Conservation (phyloP, 2,888 invertebrate species). For the Pachliopta kotzebuea region DNA sequence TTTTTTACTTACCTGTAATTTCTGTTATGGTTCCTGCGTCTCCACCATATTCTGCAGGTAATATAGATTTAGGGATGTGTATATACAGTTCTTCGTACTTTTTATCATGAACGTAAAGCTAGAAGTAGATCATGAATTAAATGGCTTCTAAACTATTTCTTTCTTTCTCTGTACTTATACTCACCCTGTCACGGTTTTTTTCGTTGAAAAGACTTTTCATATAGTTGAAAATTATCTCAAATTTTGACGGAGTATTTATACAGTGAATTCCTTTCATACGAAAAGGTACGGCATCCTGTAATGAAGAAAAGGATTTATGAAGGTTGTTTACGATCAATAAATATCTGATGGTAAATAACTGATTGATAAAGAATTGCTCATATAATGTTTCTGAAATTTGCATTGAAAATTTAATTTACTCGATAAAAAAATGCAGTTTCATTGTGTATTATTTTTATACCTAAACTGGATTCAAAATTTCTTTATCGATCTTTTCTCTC, state of each 20-base stretch:
- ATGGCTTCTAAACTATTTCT: background rate
- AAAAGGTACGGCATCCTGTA: slow-evolving; percentile 79
- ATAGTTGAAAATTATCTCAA: slow-evolving; percentile 77
- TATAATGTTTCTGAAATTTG: too few relatives aligned
- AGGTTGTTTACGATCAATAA: too few relatives aligned
- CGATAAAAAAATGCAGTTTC: too few relatives aligned
- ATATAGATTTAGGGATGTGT: slow-evolving; percentile 76
- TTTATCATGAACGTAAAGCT: slow-evolving; percentile 79
- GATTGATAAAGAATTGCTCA: too few relatives aligned
- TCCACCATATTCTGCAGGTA: slow-evolving; percentile 85
- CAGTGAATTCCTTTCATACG: slow-evolving; percentile 81
- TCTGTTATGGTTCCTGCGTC: slow-evolving; percentile 75
- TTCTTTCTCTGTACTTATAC: slow-evolving; percentile 35
- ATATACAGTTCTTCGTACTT: slow-evolving; percentile 79
- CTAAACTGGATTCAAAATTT: too few relatives aligned
- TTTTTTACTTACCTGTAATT: slow-evolving; percentile 49
- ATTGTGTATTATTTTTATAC: too few relatives aligned
- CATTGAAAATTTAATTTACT: too few relatives aligned
- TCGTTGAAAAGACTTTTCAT: slow-evolving; percentile 78
- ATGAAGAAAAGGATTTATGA: background rate
- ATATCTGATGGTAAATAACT: too few relatives aligned
- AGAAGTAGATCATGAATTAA: slow-evolving; percentile 21
- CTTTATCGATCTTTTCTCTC: too few relatives aligned
- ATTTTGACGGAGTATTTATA: slow-evolving; percentile 77
- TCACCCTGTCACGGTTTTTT: slow-evolving; percentile 79